A percentile compares a stretch with the other conserved stretches of the same genome.
Evolutionary conservation across 2,888 invertebrate genomes (phyloP).

Genomic region (Empis stercorea): DNA sequence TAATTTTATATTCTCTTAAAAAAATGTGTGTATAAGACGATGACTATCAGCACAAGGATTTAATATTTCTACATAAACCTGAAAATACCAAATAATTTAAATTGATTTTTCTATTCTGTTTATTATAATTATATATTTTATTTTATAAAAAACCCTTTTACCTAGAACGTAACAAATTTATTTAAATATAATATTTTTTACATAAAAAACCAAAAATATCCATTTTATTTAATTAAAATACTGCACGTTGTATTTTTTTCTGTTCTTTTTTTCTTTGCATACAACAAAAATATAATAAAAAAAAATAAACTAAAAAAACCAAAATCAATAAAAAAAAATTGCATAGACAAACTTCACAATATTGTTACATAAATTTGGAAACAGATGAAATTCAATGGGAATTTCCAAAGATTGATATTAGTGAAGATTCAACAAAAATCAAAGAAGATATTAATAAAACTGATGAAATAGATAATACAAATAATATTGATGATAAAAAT

Average conservation of each 20-base stretch:
- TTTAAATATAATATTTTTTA: no score
- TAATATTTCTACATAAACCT: no score
- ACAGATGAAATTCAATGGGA: slow-evolving; percentile 52
- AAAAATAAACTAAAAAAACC: slow-evolving; percentile 2
- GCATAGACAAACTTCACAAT: slow-evolving; percentile 51
- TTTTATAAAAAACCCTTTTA: no score
- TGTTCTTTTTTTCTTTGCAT: background rate
- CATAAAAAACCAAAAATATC: no score
- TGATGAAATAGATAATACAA: slow-evolving; percentile 15
- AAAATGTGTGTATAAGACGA: no score
- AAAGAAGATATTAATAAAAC: background rate
- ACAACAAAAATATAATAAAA: background rate
- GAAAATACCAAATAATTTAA: no score
- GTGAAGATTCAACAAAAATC: background rate
- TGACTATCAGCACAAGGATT: no score
- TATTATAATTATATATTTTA: no score
- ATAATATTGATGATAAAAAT: slow-evolving; percentile 28
- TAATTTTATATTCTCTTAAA: no score
- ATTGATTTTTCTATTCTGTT: no score
- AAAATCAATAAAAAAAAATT: background rate
- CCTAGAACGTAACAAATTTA: no score
- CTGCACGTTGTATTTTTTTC: slow-evolving; percentile 1
- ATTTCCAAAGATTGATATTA: slow-evolving; percentile 36
- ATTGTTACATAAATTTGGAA: slow-evolving; percentile 49
- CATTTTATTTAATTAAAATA: background rate